phyloP scores from a whole-genome alignment of 2,888 invertebrate genomes.

The Drosophila pegasa region DNA sequence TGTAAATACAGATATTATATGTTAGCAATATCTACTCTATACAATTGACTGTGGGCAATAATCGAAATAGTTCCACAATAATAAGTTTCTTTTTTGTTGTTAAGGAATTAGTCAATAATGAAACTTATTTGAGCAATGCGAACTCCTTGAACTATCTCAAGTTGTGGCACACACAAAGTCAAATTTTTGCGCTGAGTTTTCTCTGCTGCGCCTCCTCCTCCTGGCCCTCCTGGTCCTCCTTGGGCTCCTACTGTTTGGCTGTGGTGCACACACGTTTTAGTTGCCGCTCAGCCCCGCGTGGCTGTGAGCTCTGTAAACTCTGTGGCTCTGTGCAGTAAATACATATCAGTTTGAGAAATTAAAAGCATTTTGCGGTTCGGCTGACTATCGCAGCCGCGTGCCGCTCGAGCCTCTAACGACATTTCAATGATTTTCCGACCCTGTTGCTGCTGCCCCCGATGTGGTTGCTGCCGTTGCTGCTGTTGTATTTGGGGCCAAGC shows the following conservation, averaged over 20 bases:
- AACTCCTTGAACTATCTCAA: conserved; percentile 21
- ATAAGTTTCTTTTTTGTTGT: neutral
- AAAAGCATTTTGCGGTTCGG: conserved; percentile 79
- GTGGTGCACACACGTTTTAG: conserved; percentile 7
- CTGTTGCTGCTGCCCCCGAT: conserved; percentile 24
- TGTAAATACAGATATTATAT: no score
- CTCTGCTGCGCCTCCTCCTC: neutral
- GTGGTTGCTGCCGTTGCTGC: conserved; percentile 28
- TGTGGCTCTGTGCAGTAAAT: conserved; percentile 41
- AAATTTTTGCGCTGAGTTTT: neutral
- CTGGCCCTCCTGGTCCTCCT: conserved; percentile 6
- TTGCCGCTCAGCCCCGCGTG: neutral
- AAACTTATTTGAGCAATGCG: conserved; percentile 11
- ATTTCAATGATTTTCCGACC: conserved; percentile 77
- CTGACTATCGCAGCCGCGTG: conserved; percentile 71
- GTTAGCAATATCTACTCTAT: neutral
- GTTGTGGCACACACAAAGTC: conserved; percentile 7
- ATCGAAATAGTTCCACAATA: neutral
- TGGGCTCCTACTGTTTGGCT: conserved; percentile 1
- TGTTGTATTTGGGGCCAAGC: conserved; percentile 58
- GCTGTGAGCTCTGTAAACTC: conserved; percentile 2
- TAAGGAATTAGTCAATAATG: neutral
- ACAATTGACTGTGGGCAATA: neutral
- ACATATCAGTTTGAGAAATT: conserved; percentile 79
- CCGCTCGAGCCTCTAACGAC: conserved; percentile 75